Evolutionary conservation across 2,113 vertebrate species (phyloP).

Genomic region (Vidua macroura): DNA sequence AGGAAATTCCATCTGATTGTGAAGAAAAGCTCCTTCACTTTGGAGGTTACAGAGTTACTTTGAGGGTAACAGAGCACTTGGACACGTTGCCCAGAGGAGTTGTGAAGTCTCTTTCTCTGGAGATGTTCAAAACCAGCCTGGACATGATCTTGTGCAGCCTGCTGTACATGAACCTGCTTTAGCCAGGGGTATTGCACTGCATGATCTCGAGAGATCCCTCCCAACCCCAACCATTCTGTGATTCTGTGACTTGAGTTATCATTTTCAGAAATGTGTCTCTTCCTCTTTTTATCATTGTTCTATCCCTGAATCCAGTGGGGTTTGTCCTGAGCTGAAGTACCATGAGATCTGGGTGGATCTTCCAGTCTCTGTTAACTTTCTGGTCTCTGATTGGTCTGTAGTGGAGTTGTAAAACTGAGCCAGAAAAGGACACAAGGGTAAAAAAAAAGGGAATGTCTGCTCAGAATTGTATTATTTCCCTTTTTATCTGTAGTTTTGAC

Average conservation of each 20-base stretch:
- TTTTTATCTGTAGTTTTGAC: background rate
- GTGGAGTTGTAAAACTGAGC: background rate
- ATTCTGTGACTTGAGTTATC: background rate
- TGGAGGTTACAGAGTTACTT: background rate
- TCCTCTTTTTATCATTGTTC: background rate
- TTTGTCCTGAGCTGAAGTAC: background rate
- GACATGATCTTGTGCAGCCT: background rate
- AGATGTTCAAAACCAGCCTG: background rate
- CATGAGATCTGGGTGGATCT: background rate
- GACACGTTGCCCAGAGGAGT: background rate
- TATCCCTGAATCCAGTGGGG: background rate
- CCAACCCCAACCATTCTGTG: background rate
- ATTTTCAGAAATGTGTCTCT: background rate
- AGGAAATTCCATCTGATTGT: background rate
- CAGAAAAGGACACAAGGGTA: background rate
- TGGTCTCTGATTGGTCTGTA: background rate
- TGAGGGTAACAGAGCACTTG: background rate
- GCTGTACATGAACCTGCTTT: background rate
- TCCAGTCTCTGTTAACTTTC: background rate
- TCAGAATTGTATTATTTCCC: background rate
- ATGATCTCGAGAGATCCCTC: background rate
- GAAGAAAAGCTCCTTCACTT: background rate
- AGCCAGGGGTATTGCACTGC: too few species aligned
- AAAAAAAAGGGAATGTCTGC: background rate
- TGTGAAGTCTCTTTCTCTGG: background rate